These are phyloP conservation scores for Brienomyrus longianalis DNA, from an alignment of 2,113 vertebrate genomes.

Conservation along the genomic window DNA sequence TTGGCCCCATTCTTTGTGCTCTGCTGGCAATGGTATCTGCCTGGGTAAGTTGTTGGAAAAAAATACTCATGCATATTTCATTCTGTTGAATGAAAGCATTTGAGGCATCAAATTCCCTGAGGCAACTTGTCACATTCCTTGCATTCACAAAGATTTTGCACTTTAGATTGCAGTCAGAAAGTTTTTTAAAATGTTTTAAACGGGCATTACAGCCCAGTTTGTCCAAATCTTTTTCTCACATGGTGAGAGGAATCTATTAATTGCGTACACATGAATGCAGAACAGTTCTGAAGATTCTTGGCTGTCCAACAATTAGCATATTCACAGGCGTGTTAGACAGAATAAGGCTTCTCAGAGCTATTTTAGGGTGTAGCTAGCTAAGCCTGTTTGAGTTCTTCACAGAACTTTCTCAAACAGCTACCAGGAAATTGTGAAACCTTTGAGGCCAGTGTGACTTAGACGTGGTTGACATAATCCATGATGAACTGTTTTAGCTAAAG, in stretches of 20 bases:
- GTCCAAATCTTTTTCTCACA: not conserved
- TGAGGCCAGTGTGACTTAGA: not conserved
- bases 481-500: not conserved
- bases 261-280: not conserved
- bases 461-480: not conserved
- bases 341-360: not conserved
- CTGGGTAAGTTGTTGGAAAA: constrained; percentile 71
- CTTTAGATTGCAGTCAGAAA: not conserved
- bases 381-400: not conserved
- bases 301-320: not conserved
- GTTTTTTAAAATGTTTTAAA: not conserved
- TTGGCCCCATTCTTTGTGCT: constrained; percentile 85
- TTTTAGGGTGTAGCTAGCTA: not conserved
- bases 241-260: not conserved
- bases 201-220: not conserved
- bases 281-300: not conserved
- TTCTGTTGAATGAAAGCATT: not conserved
- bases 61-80: not conserved
- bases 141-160: not conserved
- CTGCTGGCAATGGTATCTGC: constrained; percentile 69
- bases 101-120: not conserved
- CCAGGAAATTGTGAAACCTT: not conserved
- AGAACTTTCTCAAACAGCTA: not conserved
- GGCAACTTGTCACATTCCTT: not conserved
- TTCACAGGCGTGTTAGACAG: not conserved